These are phyloP conservation scores for Creontiades dilutus DNA, from an alignment of 2,888 invertebrate genomes.

Conservation along the genomic window DNA sequence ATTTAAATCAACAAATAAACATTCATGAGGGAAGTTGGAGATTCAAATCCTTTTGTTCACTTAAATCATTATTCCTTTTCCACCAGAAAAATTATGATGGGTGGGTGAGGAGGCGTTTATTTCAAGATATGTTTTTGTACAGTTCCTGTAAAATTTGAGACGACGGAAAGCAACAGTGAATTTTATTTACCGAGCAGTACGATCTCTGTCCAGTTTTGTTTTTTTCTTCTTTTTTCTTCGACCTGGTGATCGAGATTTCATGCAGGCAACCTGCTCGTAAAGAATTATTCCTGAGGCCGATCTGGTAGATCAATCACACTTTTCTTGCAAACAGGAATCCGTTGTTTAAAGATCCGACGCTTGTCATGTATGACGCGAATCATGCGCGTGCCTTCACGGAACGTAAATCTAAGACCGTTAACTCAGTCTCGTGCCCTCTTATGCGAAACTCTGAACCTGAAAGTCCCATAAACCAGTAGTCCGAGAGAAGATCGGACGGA, in stretches of 20 bases:
- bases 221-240: not conserved
- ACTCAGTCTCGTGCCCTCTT: slow-evolving; percentile 4
- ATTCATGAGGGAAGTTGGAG: too few species aligned
- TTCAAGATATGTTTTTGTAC: too few species aligned
- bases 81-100: too few species aligned
- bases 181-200: too few species aligned
- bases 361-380: slow-evolving; percentile 36
- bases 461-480: slow-evolving; percentile 28
- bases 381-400: slow-evolving; percentile 28
- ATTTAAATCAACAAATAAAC: too few species aligned
- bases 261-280: not conserved
- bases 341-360: slow-evolving; percentile 10
- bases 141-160: too few species aligned
- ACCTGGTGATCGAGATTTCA: not conserved
- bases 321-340: slow-evolving; percentile 1
- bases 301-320: not conserved
- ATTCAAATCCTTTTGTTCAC: too few species aligned
- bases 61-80: too few species aligned
- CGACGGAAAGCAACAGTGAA: too few species aligned
- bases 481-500: not conserved
- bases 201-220: too few species aligned
- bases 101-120: too few species aligned
- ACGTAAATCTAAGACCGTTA: slow-evolving; percentile 27
- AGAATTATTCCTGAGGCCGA: not conserved
- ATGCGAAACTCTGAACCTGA: slow-evolving; percentile 1